A percentile compares a stretch with the other conserved stretches of the same genome.
phyloP scores from a whole-genome alignment of 1,140 invertebrate species.

The Temnothorax curvispinosus region DNA sequence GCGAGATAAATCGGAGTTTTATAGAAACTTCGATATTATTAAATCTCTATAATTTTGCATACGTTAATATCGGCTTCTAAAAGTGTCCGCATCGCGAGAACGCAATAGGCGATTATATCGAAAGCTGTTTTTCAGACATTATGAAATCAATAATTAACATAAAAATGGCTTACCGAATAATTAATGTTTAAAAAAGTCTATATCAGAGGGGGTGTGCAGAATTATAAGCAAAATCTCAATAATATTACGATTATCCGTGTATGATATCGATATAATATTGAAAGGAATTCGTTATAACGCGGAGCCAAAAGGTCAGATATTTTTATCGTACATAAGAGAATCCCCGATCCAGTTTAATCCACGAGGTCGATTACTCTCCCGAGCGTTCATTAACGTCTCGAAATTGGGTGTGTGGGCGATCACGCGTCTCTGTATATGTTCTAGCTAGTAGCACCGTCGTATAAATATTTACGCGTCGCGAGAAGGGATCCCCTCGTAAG shows the following conservation, averaged over 20 bases:
- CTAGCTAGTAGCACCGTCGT: conserved; percentile 10
- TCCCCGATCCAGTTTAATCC: conserved; percentile 14
- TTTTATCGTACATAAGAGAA: neutral
- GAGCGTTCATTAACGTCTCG: conserved; percentile 47
- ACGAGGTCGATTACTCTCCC: conserved; percentile 41
- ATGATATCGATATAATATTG: neutral
- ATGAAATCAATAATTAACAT: neutral
- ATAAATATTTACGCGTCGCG: conserved; percentile 44
- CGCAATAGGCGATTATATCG: neutral
- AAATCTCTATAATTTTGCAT: neutral
- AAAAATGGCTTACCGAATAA: neutral
- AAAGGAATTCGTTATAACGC: neutral
- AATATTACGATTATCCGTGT: neutral
- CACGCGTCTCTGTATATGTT: neutral
- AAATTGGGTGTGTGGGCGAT: conserved; percentile 26
- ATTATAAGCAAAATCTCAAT: neutral
- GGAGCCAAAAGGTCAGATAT: conserved; percentile 6
- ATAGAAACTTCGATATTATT: neutral
- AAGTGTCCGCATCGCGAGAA: neutral
- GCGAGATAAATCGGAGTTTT: neutral
- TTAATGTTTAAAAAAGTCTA: neutral
- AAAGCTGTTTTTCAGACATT: neutral
- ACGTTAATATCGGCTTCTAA: neutral
- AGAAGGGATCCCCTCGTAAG: conserved; percentile 1
- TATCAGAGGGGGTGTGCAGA: neutral